phyloP scores from a whole-genome alignment of 2,113 vertebrate genomes.

The Nyctibius bracteatus region DNA sequence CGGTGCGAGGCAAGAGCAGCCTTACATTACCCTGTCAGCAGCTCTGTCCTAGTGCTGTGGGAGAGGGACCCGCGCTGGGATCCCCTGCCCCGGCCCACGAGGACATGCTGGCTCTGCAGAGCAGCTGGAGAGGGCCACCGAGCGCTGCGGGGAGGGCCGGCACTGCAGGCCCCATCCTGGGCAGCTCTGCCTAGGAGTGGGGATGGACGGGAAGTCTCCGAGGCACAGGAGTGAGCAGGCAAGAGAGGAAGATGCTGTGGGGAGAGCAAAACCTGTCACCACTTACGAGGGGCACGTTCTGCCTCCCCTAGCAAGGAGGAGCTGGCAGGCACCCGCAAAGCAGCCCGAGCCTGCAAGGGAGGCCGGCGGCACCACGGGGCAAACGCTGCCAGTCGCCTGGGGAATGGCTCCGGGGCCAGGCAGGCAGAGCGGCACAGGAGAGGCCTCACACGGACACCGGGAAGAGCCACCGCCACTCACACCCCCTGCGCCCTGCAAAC shows the following conservation, averaged over 20 bases:
- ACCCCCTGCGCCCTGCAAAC: background rate
- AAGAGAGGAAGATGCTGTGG: background rate
- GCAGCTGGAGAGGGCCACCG: background rate
- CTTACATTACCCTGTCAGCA: background rate
- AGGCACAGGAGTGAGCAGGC: background rate
- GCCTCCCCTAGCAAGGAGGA: no score
- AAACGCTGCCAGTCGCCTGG: rapidly evolving
- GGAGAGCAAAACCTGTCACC: background rate
- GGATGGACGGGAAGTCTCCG: background rate
- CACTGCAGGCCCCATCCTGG: background rate
- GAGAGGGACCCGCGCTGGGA: background rate
- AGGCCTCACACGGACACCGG: background rate
- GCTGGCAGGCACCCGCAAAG: background rate
- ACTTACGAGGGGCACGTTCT: rapidly evolving
- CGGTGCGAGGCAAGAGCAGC: rapidly evolving
- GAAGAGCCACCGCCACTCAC: background rate
- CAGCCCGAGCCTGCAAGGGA: background rate
- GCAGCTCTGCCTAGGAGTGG: rapidly evolving
- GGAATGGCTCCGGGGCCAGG: background rate
- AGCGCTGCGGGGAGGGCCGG: background rate
- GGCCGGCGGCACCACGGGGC: rapidly evolving
- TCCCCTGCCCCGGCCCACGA: background rate
- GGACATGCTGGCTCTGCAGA: background rate
- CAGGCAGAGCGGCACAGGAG: background rate
- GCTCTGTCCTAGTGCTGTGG: background rate